Conservation (phyloP, 2,888 invertebrate species). For the Mythimna impura region DNA sequence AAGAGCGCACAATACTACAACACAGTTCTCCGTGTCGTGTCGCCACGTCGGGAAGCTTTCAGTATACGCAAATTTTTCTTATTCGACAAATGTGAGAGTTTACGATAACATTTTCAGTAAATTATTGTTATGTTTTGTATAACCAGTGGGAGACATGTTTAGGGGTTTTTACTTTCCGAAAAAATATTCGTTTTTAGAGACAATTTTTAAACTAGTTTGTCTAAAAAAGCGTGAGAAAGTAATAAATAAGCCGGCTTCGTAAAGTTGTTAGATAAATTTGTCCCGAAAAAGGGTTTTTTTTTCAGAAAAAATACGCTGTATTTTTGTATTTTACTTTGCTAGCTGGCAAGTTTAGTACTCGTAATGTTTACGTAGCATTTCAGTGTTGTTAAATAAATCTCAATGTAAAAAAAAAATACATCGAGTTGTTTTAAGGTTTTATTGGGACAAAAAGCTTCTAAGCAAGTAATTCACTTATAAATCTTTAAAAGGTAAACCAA, state of each 20-base stretch:
- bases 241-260: neutral
- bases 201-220: neutral
- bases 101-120: neutral
- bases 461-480: slow-evolving; percentile 20
- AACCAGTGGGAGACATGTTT: too few species aligned
- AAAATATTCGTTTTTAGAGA: neutral
- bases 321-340: neutral
- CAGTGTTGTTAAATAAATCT: slow-evolving; percentile 11
- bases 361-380: neutral
- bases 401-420: slow-evolving; percentile 17
- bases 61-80: neutral
- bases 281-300: neutral
- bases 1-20: neutral
- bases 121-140: neutral
- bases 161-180: neutral
- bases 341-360: neutral
- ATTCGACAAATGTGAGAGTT: neutral
- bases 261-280: neutral
- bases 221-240: neutral
- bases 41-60: slow-evolving; percentile 2
- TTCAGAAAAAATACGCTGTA: neutral
- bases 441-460: slow-evolving; percentile 29
- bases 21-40: neutral
- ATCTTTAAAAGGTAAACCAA: slow-evolving; percentile 18
- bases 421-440: slow-evolving; percentile 25